These are phyloP conservation scores for Melanerpes aurifrons DNA, from an alignment of 2,113 vertebrate species.

Conservation along the genomic window DNA sequence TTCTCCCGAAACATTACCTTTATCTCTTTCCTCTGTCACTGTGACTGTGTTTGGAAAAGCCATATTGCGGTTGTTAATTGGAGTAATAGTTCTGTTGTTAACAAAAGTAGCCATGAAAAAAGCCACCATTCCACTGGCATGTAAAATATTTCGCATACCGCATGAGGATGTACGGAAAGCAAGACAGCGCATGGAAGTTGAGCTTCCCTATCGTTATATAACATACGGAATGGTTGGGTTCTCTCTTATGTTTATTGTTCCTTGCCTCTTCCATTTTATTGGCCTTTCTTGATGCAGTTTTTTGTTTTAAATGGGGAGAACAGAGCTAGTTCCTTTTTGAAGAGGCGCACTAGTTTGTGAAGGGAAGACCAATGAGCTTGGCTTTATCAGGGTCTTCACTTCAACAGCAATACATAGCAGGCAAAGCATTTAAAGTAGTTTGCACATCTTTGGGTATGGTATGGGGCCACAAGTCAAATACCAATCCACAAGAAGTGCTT, in stretches of 20 bases:
- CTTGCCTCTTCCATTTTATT: conserved; percentile 81
- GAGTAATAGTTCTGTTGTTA: conserved; percentile 83
- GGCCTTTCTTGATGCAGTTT: conserved; percentile 81
- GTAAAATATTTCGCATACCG: conserved; percentile 78
- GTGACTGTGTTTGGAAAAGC: conserved; percentile 75
- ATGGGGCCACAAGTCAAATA: conserved; percentile 8
- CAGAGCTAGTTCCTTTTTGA: conserved; percentile 39
- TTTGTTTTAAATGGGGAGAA: neutral
- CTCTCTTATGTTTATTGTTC: conserved; percentile 86
- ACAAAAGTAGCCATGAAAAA: conserved; percentile 87
- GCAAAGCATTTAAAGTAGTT: conserved; percentile 66
- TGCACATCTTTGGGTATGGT: conserved; percentile 46
- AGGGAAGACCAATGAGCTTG: conserved; percentile 25
- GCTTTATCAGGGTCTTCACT: conserved; percentile 63
- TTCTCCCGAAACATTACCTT: conserved; percentile 76
- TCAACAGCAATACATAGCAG: conserved; percentile 54
- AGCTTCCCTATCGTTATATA: conserved; percentile 94
- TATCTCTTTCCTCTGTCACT: conserved; percentile 74
- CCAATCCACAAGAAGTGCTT: conserved; percentile 40
- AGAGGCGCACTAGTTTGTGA: conserved; percentile 48
- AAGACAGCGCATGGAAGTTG: conserved; percentile 92
- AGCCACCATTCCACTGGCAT: conserved; percentile 88
- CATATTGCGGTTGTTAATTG: conserved; percentile 80
- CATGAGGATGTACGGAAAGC: conserved; percentile 82
- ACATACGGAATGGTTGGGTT: conserved; percentile 91